Evolutionary conservation across 2,113 vertebrate species (phyloP).

Genomic region (Polypterus bichir): DNA sequence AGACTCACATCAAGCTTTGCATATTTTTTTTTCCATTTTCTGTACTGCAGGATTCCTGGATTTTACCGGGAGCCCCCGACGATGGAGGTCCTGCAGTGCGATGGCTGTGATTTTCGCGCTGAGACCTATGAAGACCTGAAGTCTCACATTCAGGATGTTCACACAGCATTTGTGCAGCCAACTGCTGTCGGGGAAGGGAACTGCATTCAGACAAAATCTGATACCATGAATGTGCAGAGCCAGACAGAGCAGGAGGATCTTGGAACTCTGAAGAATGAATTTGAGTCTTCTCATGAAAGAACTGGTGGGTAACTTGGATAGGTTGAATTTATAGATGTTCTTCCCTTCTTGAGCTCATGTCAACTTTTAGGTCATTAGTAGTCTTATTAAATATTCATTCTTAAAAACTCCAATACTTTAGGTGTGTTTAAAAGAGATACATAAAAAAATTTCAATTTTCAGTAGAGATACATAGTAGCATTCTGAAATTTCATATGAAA

Average conservation of each 20-base stretch:
- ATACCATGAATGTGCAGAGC: slow-evolving; percentile 60
- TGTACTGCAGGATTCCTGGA: slow-evolving; percentile 66
- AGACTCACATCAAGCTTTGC: not conserved
- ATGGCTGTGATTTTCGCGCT: slow-evolving; percentile 94
- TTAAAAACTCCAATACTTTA: too few relatives aligned
- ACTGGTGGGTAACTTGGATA: slow-evolving; percentile 47
- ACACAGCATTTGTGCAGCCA: slow-evolving; percentile 90
- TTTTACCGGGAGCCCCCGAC: slow-evolving; percentile 65
- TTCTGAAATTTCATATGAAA: too few relatives aligned
- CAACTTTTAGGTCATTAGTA: too few relatives aligned
- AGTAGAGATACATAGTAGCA: too few relatives aligned
- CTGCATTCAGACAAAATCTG: slow-evolving; percentile 45
- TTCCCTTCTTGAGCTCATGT: too few relatives aligned
- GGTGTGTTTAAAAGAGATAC: too few relatives aligned
- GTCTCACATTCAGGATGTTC: slow-evolving; percentile 91
- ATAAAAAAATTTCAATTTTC: too few relatives aligned
- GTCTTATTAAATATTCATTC: too few relatives aligned
- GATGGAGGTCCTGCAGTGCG: slow-evolving; percentile 97
- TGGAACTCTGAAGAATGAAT: slow-evolving; percentile 72
- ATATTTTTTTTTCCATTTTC: slow-evolving; percentile 5
- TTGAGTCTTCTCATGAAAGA: slow-evolving; percentile 62
- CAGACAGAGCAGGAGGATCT: slow-evolving; percentile 75
- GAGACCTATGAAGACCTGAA: slow-evolving; percentile 92
- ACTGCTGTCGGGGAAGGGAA: slow-evolving; percentile 75
- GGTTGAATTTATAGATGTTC: too few relatives aligned